These are phyloP conservation scores for Lycocorax pyrrhopterus DNA, from an alignment of 2,113 vertebrate genomes.

Conservation along the genomic window DNA sequence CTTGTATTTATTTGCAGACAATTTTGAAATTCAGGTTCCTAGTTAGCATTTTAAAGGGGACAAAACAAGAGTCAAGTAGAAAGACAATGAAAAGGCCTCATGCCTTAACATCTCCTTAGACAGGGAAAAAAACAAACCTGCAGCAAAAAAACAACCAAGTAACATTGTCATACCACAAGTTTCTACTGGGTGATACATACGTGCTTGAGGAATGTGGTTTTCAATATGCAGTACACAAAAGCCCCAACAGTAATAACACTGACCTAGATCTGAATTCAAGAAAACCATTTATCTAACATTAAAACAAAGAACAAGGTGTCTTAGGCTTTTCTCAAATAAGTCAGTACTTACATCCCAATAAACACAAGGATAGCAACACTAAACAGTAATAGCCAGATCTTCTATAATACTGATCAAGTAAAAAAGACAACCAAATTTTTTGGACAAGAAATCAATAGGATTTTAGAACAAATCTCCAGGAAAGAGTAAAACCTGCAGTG, in stretches of 20 bases:
- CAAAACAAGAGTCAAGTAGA: not conserved
- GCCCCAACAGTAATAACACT: not conserved
- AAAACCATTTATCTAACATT: not conserved
- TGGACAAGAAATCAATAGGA: not conserved
- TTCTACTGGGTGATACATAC: not conserved
- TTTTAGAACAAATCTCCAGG: conserved; percentile 4
- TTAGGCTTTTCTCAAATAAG: not conserved
- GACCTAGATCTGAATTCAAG: not conserved
- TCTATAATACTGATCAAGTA: not conserved
- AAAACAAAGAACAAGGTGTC: not conserved
- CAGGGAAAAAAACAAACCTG: not conserved
- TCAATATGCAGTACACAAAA: not conserved
- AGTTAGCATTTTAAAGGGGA: not conserved
- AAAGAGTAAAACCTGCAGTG: conserved; percentile 21
- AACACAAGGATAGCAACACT: not conserved
- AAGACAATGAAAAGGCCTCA: not conserved
- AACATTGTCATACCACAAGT: not conserved
- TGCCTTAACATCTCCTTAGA: not conserved
- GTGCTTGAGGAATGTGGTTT: not conserved
- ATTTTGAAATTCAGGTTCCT: not conserved
- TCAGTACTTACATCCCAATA: not conserved
- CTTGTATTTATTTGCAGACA: not conserved
- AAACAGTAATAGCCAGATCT: not conserved
- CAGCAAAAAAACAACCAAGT: not conserved
- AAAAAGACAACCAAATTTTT: not conserved